Percentiles rank a stretch among this genome's conserved stretches.
Conservation (phyloP, 2,888 invertebrate genomes). For the Clistopyga incitator region DNA sequence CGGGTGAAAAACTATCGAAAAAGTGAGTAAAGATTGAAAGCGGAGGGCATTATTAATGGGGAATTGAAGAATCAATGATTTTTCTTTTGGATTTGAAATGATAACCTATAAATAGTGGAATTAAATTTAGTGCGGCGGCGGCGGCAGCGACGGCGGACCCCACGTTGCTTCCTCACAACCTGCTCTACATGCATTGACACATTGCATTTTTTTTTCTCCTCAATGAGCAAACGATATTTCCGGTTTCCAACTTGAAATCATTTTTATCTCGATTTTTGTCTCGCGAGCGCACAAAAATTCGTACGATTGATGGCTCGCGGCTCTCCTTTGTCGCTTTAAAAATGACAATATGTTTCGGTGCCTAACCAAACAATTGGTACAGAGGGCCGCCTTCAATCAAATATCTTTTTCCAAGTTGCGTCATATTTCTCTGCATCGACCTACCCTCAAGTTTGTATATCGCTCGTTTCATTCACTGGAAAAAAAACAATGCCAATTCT, state of each 20-base stretch:
- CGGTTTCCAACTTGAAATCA: not conserved
- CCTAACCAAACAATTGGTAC: conserved; percentile 72
- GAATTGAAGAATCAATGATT: not conserved
- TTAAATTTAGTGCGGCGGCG: conserved; percentile 28
- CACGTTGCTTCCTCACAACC: too few relatives aligned
- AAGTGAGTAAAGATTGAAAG: conserved; percentile 86
- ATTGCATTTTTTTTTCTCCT: conserved; percentile 28
- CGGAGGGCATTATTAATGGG: not conserved
- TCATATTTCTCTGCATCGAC: conserved; percentile 73
- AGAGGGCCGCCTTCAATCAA: conserved; percentile 58
- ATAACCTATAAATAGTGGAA: conserved; percentile 59
- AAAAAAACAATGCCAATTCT: not conserved
- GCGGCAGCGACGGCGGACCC: too few relatives aligned
- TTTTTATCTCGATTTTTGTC: not conserved
- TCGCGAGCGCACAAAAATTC: not conserved
- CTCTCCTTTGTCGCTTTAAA: conserved; percentile 14
- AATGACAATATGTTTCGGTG: conserved; percentile 70
- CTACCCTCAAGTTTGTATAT: conserved; percentile 78
- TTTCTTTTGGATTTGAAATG: conserved; percentile 7
- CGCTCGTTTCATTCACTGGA: too few relatives aligned
- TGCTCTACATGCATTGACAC: conserved; percentile 46
- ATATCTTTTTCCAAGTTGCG: conserved; percentile 69
- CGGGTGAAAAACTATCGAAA: conserved; percentile 88
- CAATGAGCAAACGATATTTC: not conserved
- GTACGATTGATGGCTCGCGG: not conserved